phyloP scores from a whole-genome alignment of 2,888 invertebrate genomes.

The Rhaphigaster nebulosa region DNA sequence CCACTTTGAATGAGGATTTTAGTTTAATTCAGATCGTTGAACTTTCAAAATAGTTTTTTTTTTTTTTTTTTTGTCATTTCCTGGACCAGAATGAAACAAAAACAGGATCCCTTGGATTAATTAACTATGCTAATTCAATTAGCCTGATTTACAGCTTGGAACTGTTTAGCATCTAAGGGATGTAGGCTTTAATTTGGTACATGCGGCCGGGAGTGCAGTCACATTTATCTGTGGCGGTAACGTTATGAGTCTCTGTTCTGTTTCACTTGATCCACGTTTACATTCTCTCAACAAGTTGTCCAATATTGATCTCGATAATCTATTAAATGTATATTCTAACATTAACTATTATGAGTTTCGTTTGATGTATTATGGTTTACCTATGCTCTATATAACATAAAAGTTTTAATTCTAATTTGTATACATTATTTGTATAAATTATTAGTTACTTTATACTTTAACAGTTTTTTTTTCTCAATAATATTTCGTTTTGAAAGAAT shows the following conservation, averaged over 20 bases:
- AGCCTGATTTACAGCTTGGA: not conserved
- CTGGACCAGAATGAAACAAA: not conserved
- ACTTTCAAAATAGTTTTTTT: not conserved
- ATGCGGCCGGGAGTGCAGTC: not conserved
- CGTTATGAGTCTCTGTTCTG: not conserved
- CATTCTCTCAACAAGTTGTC: not conserved
- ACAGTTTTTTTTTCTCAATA: too few relatives aligned
- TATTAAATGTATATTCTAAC: not conserved
- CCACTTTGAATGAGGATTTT: not conserved
- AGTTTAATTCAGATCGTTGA: not conserved
- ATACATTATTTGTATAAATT: too few relatives aligned
- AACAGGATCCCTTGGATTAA: constrained; percentile 25
- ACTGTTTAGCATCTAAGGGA: constrained; percentile 19
- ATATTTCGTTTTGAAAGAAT: too few relatives aligned
- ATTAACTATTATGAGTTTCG: too few relatives aligned
- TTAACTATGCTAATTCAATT: constrained; percentile 34
- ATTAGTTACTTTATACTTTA: too few relatives aligned
- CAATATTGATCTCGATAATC: not conserved
- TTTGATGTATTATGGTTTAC: too few relatives aligned
- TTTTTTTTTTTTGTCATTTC: not conserved
- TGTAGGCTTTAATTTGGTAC: constrained; percentile 16
- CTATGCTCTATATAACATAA: too few relatives aligned
- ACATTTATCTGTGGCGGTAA: not conserved
- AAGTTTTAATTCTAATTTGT: too few relatives aligned
- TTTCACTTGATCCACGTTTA: not conserved